phyloP scores from a whole-genome alignment of 2,797 vertebrate species.

The Xenentodon cancila region DNA sequence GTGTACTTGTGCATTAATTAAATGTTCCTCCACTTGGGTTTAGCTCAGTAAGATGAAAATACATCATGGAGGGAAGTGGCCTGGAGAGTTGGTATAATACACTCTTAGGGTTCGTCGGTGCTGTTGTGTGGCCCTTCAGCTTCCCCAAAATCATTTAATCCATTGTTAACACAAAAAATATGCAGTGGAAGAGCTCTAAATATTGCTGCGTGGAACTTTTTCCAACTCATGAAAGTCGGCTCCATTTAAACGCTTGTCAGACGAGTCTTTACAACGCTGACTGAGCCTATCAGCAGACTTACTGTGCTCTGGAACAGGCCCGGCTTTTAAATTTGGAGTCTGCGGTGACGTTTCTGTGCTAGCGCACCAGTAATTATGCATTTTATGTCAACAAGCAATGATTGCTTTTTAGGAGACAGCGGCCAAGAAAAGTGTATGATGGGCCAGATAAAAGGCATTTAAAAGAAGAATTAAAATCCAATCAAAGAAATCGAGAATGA shows the following conservation, averaged over 20 bases:
- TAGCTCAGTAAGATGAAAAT: background rate
- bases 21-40: background rate
- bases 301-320: background rate
- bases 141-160: conserved; percentile 1
- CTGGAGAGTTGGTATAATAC: background rate
- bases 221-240: background rate
- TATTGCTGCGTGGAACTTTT: background rate
- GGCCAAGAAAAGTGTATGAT: background rate
- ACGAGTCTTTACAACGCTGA: background rate
- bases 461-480: no score
- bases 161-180: background rate
- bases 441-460: no score
- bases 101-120: background rate
- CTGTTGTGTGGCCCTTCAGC: background rate
- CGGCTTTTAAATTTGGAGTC: background rate
- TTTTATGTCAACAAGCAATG: background rate
- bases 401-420: background rate
- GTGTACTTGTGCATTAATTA: conserved; percentile 19
- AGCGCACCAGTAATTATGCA: background rate
- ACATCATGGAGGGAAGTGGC: background rate
- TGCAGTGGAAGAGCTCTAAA: background rate
- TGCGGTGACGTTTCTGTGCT: background rate
- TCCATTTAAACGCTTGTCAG: background rate
- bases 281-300: background rate
- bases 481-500: no score